Percentiles rank a stretch among this genome's conserved stretches.
Conservation (phyloP, 2,797 vertebrate genomes). For the Tragopan temminckii region DNA sequence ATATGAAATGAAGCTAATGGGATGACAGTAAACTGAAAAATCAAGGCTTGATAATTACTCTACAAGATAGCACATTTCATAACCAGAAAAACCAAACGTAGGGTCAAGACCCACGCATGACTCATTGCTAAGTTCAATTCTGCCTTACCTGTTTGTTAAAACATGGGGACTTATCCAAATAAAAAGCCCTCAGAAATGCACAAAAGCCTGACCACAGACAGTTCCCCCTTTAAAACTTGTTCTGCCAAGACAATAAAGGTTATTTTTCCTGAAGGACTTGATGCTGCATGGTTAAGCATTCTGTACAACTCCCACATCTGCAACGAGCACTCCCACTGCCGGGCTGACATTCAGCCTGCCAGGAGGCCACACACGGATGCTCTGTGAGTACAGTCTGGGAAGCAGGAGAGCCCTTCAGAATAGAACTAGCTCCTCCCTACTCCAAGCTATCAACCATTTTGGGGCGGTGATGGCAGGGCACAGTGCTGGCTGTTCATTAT, state of each 20-base stretch:
- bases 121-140: background rate
- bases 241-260: background rate
- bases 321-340: background rate
- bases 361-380: rapidly evolving
- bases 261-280: background rate
- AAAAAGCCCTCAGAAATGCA: background rate
- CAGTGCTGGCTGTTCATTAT: background rate
- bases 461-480: rapidly evolving
- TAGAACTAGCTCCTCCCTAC: background rate
- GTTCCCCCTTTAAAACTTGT: background rate
- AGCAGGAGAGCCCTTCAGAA: background rate
- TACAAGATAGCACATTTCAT: background rate
- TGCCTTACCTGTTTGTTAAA: slow-evolving; percentile 26
- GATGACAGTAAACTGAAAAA: background rate
- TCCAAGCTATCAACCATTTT: background rate
- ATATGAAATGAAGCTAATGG: background rate
- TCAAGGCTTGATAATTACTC: background rate
- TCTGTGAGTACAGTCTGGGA: background rate
- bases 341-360: background rate
- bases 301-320: background rate
- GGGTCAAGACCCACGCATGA: background rate
- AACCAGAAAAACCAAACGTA: background rate
- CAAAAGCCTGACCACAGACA: background rate
- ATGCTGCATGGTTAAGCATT: background rate
- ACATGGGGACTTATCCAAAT: background rate